Evolutionary conservation across 2,888 invertebrate species (phyloP), one percentile per base, ranked within the genome.

Genomic region (Drosophila putrida): DNA sequence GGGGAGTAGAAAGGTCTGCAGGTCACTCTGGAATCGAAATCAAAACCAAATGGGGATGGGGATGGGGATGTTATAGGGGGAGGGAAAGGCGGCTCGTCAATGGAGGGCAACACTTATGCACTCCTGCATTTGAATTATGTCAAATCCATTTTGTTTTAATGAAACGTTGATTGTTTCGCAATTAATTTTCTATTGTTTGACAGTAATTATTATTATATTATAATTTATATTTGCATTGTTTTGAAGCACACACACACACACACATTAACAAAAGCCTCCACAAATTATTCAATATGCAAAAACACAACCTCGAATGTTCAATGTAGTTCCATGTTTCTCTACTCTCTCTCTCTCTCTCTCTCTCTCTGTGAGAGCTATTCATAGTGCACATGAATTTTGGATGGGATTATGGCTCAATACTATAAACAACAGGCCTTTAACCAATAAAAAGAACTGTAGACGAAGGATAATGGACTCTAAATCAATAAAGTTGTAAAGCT

Each of bases 81-180:
- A 31, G 15, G 27, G 25, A 10, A n/a, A 38, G 49, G 44, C 5
- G 13, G 39, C 57, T 65, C 67, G 63, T 71, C 71, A 69, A 61
- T 67, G 65, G 78, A 74, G 27, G 74, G 76, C 78, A 80, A 82
- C 89, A 90, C 87, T 88, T 77, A 80, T 84, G 79, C 85, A 86
- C 80, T 82, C 72, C 91, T 91, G 91, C 90, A 90, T 90, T 91
- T 91, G 91, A 91, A 89, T 91, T 91, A 90, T 91, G 92, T 90
- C 92, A 91, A 90, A 90, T 89, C 87, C 90, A 90, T 89, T 90
- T 90, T 89, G 82, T 89, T 89, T 90, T 90, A 90, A 89, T 90
- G 89, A 89, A 89, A 90, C 81, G 82, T 84, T 88, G 89, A 88
- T 86, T 82, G 88, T 86, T 81, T 79, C 82, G 86, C 78, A 81